phyloP scores from a whole-genome alignment of 1,140 invertebrate genomes.

The Neoseiulus cucumeris region DNA sequence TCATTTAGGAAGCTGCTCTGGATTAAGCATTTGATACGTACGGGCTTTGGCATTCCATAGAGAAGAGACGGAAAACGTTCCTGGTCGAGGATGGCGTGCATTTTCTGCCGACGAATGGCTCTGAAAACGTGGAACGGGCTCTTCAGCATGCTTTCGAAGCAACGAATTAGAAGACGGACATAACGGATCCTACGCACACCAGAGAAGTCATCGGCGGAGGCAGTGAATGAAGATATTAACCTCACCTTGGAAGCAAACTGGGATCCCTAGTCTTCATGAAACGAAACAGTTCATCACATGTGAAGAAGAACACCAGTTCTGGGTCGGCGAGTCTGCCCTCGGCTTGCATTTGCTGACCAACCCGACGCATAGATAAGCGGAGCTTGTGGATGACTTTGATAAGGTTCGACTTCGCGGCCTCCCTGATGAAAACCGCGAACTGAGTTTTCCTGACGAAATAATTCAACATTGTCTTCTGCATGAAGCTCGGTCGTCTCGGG shows the following conservation, averaged over 20 bases:
- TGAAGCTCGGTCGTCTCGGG: neutral
- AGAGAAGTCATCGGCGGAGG: neutral
- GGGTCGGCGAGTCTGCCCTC: conserved; percentile 42
- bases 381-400: conserved; percentile 35
- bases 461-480: conserved; percentile 25
- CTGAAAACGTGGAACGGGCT: neutral
- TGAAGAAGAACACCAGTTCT: conserved; percentile 47
- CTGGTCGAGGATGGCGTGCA: neutral
- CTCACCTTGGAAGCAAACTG: conserved; percentile 41
- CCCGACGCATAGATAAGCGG: conserved; percentile 35
- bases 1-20: too few species aligned
- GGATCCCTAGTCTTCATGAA: conserved; percentile 36
- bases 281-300: conserved; percentile 39
- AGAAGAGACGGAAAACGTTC: neutral
- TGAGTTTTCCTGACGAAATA: conserved; percentile 37
- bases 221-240: neutral
- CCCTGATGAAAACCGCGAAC: conserved; percentile 32
- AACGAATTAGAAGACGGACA: neutral
- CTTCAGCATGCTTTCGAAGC: neutral
- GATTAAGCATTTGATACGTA: too few species aligned
- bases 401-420: conserved; percentile 18
- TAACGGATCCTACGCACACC: neutral
- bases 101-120: neutral
- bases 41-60: neutral
- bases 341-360: conserved; percentile 37